Conservation (phyloP, 2,797 vertebrate genomes). For the Platalea minor region DNA sequence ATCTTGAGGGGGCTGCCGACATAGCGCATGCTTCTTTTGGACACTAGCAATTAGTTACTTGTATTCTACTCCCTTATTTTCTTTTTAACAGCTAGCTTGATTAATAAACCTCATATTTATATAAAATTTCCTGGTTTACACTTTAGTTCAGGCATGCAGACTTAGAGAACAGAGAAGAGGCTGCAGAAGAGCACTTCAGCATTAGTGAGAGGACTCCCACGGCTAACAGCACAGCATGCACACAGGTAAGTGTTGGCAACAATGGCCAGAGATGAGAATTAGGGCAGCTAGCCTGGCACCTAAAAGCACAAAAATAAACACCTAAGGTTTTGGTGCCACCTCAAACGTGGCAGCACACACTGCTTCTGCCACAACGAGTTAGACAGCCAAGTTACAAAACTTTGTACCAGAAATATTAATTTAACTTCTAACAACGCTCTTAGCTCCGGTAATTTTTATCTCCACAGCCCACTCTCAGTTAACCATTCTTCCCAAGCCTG, state of each 20-base stretch:
- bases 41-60: not conserved
- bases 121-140: not conserved
- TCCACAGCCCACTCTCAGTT: not conserved
- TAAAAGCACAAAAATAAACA: not conserved
- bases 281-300: not conserved
- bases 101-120: not conserved
- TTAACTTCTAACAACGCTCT: not conserved
- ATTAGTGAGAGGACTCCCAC: rapidly evolving
- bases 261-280: no score
- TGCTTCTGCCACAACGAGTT: no score
- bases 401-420: not conserved
- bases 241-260: rapidly evolving
- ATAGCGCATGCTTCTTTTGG: not conserved
- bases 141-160: not conserved
- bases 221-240: rapidly evolving
- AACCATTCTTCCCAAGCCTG: rapidly evolving
- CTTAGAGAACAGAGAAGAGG: not conserved
- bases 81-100: not conserved
- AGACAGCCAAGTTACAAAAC: not conserved
- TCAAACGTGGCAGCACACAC: rapidly evolving
- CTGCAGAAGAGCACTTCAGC: not conserved
- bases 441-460: not conserved
- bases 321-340: not conserved
- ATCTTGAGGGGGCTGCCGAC: not conserved
- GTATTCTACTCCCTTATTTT: not conserved